Base-by-base conservation (phyloP, 2,113 vertebrate species). In the Dascyllus trimaculatus region DNA sequence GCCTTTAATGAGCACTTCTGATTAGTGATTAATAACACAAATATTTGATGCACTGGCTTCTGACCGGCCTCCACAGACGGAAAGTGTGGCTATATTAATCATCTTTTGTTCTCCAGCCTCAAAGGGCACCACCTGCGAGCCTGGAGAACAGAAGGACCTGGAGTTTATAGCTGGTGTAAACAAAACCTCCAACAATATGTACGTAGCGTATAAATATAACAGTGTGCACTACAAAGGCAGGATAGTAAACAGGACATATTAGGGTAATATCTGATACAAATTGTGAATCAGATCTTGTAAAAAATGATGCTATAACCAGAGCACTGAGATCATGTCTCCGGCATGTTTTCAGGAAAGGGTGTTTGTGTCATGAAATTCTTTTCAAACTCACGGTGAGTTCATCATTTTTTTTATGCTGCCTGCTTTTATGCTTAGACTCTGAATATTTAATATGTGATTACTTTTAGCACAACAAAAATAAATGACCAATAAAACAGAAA, bases 31-130 rank as follows among this genome's bases (percentile, higher is more conserved):
- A 48, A 87, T 52, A 26, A 52, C 60, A 78, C 68, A 82, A 65
- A 76, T 82, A 83, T 75, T 82, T 82, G 69, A 88, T 82, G 76
- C 25, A 25, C 29, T 54, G 48, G 75, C 69, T 82, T 26, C 32
- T 75, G 52, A 56, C 75, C 59, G 59, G 65, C 53, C 67, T 65
- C 73, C 18, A 38, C 22, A 0, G 22, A 61, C 54, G 19, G 72
- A 82, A 82, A 68, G 49, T 24, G 32, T 43, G 21, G 53, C 29
- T 71, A 25, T 80, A 62, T 71, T 77, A 59, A 82, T 71, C 68
- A 67, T 65, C 54, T 57, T 82, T 86, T 86, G 78, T 75, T 81
- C 71, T 78, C 35, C 26, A 11, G 21, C 68, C 65, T 78, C 75
- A 73, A 75, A 86, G 56, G 26, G 24, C 53, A 40, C 60, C 65